A percentile compares a stretch with the other conserved stretches of the same genome.
Evolutionary conservation across 2,113 vertebrate genomes (phyloP).

Genomic region (Equus quagga): DNA sequence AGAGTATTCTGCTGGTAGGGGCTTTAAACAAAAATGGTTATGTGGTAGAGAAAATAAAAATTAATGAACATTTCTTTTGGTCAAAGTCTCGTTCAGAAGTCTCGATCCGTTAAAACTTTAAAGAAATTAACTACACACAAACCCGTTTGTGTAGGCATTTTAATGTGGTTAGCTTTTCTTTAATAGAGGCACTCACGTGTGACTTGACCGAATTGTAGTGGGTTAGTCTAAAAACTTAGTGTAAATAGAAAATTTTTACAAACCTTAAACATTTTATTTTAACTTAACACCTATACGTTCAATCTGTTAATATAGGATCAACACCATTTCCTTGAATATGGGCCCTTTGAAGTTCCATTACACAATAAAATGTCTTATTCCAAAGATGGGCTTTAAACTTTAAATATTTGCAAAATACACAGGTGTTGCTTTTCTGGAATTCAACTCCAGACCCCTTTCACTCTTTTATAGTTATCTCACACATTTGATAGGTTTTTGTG

Average conservation of each 20-base stretch:
- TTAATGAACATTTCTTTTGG: background rate
- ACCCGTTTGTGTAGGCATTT: background rate
- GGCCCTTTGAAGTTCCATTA: background rate
- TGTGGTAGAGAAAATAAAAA: background rate
- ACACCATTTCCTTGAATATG: background rate
- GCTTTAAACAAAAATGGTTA: background rate
- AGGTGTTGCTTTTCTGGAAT: background rate
- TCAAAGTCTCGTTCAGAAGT: constrained; percentile 11
- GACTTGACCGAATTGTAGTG: background rate
- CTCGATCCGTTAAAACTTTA: background rate
- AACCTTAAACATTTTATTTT: background rate
- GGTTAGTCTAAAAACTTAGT: background rate
- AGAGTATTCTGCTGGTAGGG: background rate
- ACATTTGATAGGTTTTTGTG: background rate
- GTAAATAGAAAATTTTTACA: background rate
- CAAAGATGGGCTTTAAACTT: background rate
- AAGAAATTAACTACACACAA: background rate
- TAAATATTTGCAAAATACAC: background rate
- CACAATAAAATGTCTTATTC: background rate
- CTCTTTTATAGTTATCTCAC: background rate
- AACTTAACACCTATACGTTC: background rate
- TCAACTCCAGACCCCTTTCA: background rate
- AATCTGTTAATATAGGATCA: background rate
- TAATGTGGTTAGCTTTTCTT: background rate
- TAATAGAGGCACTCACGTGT: background rate